Conservation (phyloP, 2,888 invertebrate genomes). For the Leptinotarsa juncta region DNA sequence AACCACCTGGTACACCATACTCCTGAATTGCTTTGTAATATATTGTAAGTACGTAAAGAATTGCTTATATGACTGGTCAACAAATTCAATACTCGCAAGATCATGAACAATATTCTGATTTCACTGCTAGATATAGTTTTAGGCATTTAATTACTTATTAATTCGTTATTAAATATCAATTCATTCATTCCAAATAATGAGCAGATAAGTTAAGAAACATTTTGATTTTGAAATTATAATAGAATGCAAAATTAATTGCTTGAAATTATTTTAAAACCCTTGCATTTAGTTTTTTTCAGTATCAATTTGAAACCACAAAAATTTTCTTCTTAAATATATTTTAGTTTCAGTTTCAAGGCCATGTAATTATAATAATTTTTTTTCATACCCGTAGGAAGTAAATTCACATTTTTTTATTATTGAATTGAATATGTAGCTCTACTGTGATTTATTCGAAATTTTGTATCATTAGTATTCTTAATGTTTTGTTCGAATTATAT, state of each 20-base stretch:
- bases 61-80: neutral
- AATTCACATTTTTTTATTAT: neutral
- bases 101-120: conserved; percentile 1
- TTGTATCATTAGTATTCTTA: neutral
- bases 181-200: neutral
- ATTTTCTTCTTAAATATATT: no score
- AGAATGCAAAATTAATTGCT: no score
- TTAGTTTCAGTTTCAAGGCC: neutral
- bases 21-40: neutral
- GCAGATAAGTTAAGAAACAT: no score
- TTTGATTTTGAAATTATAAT: no score
- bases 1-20: neutral
- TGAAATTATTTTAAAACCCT: no score
- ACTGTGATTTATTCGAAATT: conserved; percentile 9
- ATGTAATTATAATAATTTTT: neutral
- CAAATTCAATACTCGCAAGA: conserved; percentile 9
- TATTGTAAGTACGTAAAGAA: neutral
- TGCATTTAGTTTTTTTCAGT: no score
- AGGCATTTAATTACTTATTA: conserved; percentile 1
- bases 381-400: neutral
- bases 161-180: no score
- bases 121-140: neutral
- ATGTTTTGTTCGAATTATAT: conserved; percentile 14
- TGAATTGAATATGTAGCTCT: neutral
- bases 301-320: no score